Evolutionary conservation across 2,113 vertebrate genomes (phyloP), one percentile per base, ranked within the genome.

Genomic region (Strix uralensis): DNA sequence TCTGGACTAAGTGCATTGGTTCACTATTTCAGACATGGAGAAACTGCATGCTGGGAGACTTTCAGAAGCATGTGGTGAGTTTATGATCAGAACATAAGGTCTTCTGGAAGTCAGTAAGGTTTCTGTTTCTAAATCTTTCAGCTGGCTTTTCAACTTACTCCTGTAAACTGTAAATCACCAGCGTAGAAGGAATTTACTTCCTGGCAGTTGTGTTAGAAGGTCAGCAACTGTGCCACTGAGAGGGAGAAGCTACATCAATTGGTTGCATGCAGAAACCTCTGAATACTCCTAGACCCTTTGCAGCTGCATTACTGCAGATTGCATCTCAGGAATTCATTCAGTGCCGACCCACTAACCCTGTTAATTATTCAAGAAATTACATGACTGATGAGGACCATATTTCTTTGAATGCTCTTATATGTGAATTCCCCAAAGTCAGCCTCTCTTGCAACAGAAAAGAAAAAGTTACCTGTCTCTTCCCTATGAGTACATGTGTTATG

Each of bases 401-500:
- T 62, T 88, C 29, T 77, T 71, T 62, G 69, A 46, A 46, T 46
- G 36, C 25, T 46, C 8, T 66, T 57, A 52, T 13, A 30, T 30
- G 14, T 72, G 42, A 51, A 77, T 85, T 77, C 69, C 52, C 34
- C 42, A 21, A 71, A 77, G 36, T 34, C 40, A 67, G 21, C 5
- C 29, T 81, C 36, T 62, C 36, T 25, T 36, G 57, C 75, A n/a
- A 54, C 15, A 52, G 42, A 82, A 57, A 47, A 75, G 4, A n/a
- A 66, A 18, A 70, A 25, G 4, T 72, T 81, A 26, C 6, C 25
- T 62, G 10, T 72, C 34, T 52, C 26, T 38, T 58, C 34, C 44
- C 13, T 42, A 2, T 46, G 15, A 69, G 32, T 32, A 36, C 0
- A 0, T 42, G 25, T 36, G 25, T 44, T 38, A 14, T 22, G 18